phyloP scores from a whole-genome alignment of 2,797 vertebrate species.

The Acanthurus tractus region DNA sequence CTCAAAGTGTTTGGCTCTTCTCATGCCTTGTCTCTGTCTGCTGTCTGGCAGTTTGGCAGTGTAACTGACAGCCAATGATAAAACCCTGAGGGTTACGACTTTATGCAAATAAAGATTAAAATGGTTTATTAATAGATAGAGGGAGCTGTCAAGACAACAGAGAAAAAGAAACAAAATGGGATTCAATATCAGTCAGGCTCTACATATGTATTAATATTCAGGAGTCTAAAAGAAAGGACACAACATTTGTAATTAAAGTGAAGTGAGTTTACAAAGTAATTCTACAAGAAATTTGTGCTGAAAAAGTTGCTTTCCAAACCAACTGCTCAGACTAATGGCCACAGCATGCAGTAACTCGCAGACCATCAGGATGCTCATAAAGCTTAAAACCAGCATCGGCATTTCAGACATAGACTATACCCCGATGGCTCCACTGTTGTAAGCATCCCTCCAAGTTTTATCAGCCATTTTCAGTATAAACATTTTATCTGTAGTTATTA shows the following conservation, averaged over 20 bases:
- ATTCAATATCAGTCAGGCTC: too few relatives aligned
- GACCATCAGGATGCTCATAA: constrained; percentile 2
- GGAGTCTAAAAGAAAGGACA: not conserved
- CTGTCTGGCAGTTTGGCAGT: constrained; percentile 3
- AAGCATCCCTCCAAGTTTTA: not conserved
- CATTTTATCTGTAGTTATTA: not conserved
- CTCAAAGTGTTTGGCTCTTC: constrained; percentile 18
- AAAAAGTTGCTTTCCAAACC: constrained; percentile 21
- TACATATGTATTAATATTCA: too few relatives aligned
- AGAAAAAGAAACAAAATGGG: not conserved
- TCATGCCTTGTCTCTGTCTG: constrained; percentile 8
- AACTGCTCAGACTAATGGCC: constrained; percentile 12
- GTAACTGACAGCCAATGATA: constrained; percentile 6
- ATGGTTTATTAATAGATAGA: not conserved
- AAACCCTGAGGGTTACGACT: not conserved
- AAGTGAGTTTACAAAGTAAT: not conserved
- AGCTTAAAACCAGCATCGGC: not conserved
- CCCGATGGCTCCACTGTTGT: constrained; percentile 3
- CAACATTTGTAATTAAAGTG: not conserved
- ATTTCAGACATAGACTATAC: not conserved
- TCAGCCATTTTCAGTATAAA: not conserved
- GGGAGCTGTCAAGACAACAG: not conserved
- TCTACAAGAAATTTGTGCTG: not conserved
- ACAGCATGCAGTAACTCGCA: not conserved
- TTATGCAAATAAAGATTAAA: constrained; percentile 2